Evolutionary conservation across 2,113 vertebrate genomes (phyloP).

Genomic region (Poeciliopsis turrubarensis): DNA sequence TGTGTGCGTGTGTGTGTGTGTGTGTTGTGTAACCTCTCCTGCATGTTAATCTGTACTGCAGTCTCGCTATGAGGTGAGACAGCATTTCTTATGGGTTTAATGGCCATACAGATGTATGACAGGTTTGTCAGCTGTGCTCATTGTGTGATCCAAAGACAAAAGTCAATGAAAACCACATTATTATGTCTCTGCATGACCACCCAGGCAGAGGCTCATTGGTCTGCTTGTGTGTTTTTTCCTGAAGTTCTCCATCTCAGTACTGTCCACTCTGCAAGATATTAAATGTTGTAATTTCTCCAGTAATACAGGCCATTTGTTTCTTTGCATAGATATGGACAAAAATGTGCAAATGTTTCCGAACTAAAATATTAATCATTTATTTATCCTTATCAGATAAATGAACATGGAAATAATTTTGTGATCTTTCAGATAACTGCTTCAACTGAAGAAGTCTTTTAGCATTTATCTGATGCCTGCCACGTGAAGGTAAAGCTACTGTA

Average conservation of each 20-base stretch:
- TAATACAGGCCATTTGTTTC: background rate
- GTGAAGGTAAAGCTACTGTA: conserved; percentile 51
- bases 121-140: conserved; percentile 13
- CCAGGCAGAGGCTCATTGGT: conserved; percentile 51
- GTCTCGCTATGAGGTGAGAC: conserved; percentile 26
- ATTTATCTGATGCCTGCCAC: conserved; percentile 45
- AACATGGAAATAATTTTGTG: background rate
- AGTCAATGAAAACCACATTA: conserved; percentile 45
- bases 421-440: conserved; percentile 13
- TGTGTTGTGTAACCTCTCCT: conserved; percentile 15
- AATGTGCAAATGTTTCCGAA: conserved; percentile 29
- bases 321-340: conserved; percentile 4
- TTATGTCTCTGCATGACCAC: conserved; percentile 19
- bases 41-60: conserved; percentile 51
- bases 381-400: background rate
- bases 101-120: background rate
- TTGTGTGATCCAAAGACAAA: conserved; percentile 15
- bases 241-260: conserved; percentile 6
- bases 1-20: conserved; percentile 4
- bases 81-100: conserved; percentile 24
- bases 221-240: conserved; percentile 30
- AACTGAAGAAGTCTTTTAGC: conserved; percentile 12
- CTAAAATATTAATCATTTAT: conserved; percentile 2
- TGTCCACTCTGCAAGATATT: background rate
- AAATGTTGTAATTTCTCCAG: conserved; percentile 18